Conservation (phyloP, 1,140 invertebrate species). For the Atopsyche davidsoni region DNA sequence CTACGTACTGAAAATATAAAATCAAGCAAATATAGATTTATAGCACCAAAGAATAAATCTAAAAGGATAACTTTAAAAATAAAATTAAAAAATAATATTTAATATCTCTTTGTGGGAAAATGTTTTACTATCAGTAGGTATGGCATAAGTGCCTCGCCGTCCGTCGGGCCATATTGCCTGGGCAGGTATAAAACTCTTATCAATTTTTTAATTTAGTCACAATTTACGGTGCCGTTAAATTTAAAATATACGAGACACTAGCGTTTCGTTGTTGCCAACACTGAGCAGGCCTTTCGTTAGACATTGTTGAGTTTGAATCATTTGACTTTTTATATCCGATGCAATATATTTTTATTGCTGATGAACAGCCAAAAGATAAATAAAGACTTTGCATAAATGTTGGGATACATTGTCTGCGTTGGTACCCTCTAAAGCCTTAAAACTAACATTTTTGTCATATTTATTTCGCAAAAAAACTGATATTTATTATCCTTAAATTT, state of each 20-base stretch:
- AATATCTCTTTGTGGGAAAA: too few relatives aligned
- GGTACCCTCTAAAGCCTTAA: too few relatives aligned
- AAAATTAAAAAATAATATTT: too few relatives aligned
- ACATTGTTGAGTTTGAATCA: constrained; percentile 15
- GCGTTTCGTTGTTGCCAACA: constrained; percentile 8
- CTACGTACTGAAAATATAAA: too few relatives aligned
- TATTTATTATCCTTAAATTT: too few relatives aligned
- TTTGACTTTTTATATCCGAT: constrained; percentile 22
- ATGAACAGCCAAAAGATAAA: constrained; percentile 21
- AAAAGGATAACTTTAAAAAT: too few relatives aligned
- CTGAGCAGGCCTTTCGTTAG: neutral
- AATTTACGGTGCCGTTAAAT: constrained; percentile 30
- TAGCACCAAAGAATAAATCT: too few relatives aligned
- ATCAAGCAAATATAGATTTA: too few relatives aligned
- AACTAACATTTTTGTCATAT: too few relatives aligned
- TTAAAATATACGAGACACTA: constrained; percentile 29
- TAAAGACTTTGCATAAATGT: constrained; percentile 10
- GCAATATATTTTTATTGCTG: constrained; percentile 27
- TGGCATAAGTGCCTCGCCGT: too few relatives aligned
- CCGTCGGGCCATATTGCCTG: neutral
- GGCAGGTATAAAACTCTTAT: constrained; percentile 22
- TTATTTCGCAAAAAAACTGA: too few relatives aligned
- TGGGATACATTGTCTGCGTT: neutral
- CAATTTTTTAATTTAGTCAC: constrained; percentile 25
- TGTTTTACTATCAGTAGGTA: too few relatives aligned